phyloP scores from a whole-genome alignment of 2,888 invertebrate species.

The Ophion ellenae region DNA sequence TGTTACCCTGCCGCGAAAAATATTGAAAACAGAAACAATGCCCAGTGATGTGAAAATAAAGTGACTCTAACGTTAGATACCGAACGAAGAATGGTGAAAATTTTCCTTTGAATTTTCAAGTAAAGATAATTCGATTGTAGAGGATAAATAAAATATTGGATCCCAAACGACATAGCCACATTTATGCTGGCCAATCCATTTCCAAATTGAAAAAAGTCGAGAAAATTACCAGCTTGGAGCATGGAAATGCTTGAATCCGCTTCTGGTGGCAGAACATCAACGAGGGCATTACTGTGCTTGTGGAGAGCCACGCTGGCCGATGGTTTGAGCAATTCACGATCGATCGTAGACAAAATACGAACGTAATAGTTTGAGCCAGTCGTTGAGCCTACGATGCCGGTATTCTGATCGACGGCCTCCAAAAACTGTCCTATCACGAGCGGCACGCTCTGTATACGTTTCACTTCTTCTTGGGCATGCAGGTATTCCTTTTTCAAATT shows the following conservation, averaged over 20 bases:
- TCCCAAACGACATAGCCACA: neutral
- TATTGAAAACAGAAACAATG: too few relatives aligned
- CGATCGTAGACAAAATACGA: constrained; percentile 98
- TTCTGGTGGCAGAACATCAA: constrained; percentile 99
- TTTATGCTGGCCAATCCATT: neutral
- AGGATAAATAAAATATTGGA: too few relatives aligned
- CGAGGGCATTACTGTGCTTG: constrained; percentile 99
- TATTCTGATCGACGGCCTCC: constrained; percentile 99
- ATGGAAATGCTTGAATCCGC: constrained; percentile 99
- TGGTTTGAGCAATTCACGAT: constrained; percentile 97
- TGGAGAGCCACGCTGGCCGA: constrained; percentile 99
- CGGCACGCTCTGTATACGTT: constrained; percentile 99
- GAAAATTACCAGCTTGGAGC: constrained; percentile 92
- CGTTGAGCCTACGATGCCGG: constrained; percentile 99
- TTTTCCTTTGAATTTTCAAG: too few relatives aligned
- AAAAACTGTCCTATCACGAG: constrained; percentile 99
- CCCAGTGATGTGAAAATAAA: too few relatives aligned
- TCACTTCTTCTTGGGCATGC: constrained; percentile 99
- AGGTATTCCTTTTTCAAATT: constrained; percentile 99
- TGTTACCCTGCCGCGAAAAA: too few relatives aligned
- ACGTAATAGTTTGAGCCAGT: constrained; percentile 99
- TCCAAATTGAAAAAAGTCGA: neutral
- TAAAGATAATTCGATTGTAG: too few relatives aligned
- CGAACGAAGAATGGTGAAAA: too few relatives aligned
- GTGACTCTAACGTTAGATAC: too few relatives aligned